phyloP scores from a whole-genome alignment of 2,113 vertebrate species.

The Gnathonemus echidnorhynchus region DNA sequence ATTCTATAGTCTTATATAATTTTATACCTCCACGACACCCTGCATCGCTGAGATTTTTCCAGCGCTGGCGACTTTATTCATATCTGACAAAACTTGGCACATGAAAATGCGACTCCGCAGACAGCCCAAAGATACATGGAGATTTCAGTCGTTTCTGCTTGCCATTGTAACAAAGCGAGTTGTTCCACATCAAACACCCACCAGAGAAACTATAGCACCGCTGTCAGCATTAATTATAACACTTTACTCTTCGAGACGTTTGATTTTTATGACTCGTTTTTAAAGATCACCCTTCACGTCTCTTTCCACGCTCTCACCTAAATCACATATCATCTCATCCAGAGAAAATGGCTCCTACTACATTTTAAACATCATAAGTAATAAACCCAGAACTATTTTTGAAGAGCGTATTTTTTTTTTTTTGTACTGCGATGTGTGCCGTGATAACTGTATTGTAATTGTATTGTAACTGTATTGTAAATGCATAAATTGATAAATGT shows the following conservation, averaged over 20 bases:
- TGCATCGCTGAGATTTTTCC: neutral
- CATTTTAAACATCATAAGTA: neutral
- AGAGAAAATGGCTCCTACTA: neutral
- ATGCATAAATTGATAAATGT: neutral
- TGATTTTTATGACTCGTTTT: conserved; percentile 2
- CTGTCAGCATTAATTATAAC: conserved; percentile 3
- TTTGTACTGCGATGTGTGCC: neutral
- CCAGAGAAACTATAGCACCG: neutral
- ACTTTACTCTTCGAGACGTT: neutral
- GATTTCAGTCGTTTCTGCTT: neutral
- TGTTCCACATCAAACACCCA: neutral
- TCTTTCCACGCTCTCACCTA: neutral
- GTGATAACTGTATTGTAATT: neutral
- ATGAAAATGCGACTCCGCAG: neutral
- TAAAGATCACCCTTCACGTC: neutral
- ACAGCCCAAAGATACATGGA: neutral
- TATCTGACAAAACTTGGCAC: neutral
- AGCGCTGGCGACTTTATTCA: neutral
- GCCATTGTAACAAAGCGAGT: neutral
- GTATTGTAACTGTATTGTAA: neutral
- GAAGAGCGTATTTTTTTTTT: neutral
- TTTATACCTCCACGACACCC: neutral
- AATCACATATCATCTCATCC: neutral
- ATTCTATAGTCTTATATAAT: neutral
- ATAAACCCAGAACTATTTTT: neutral